Evolutionary conservation across 2,797 vertebrate genomes (phyloP).

Genomic region (Siniperca undulata): DNA sequence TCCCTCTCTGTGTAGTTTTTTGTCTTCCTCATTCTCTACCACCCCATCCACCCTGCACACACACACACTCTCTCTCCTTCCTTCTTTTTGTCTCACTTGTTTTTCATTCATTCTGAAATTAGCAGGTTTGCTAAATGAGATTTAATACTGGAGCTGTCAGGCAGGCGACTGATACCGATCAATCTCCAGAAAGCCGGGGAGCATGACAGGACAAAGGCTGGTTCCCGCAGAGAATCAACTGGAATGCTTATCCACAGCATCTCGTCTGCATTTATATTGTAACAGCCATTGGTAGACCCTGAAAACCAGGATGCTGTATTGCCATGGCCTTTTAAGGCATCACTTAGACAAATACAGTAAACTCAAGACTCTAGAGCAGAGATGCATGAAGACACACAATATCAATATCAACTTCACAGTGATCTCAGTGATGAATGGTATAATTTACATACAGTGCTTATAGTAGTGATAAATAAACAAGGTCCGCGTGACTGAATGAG

Average conservation of each 20-base stretch:
- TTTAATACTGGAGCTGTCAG: constrained; percentile 70
- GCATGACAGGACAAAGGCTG: constrained; percentile 43
- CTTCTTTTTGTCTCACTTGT: constrained; percentile 39
- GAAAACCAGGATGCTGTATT: constrained; percentile 5
- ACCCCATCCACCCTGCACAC: neutral
- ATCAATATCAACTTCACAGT: constrained; percentile 41
- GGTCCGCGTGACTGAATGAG: constrained; percentile 37
- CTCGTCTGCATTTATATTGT: constrained; percentile 3
- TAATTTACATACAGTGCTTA: constrained; percentile 52
- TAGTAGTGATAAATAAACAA: constrained; percentile 58
- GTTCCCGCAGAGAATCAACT: constrained; percentile 43
- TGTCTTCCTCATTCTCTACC: constrained; percentile 4
- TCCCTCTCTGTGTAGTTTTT: neutral
- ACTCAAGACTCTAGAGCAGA: constrained; percentile 7
- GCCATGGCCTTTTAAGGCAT: constrained; percentile 19
- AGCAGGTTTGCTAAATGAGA: constrained; percentile 71
- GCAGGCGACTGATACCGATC: constrained; percentile 66
- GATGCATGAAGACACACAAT: constrained; percentile 17
- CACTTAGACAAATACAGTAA: constrained; percentile 36
- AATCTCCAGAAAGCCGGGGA: constrained; percentile 58
- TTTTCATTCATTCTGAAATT: constrained; percentile 62
- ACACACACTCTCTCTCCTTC: neutral
- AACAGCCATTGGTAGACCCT: neutral
- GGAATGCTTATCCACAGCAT: constrained; percentile 40
- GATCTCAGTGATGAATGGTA: constrained; percentile 53